phyloP scores from a whole-genome alignment of 1,140 invertebrate species.

The Polyergus mexicanus region DNA sequence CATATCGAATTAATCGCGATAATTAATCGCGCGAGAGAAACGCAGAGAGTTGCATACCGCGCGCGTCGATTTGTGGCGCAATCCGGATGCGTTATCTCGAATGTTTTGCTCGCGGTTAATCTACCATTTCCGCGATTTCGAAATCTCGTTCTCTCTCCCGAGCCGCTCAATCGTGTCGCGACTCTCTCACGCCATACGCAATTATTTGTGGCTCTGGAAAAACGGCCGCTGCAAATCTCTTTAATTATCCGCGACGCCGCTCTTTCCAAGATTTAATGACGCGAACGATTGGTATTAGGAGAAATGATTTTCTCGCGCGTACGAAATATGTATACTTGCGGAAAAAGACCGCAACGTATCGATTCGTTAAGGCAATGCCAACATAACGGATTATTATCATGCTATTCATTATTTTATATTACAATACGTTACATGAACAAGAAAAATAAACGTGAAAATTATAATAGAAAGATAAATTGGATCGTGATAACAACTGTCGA shows the following conservation, averaged over 20 bases:
- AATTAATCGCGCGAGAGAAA: constrained; percentile 42
- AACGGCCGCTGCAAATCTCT: constrained; percentile 70
- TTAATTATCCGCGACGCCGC: constrained; percentile 62
- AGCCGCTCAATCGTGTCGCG: constrained; percentile 45
- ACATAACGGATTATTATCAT: constrained; percentile 15
- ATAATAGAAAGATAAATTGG: not conserved
- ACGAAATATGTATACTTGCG: not conserved
- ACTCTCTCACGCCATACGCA: constrained; percentile 67
- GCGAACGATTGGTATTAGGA: not conserved
- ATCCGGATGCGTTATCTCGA: constrained; percentile 55
- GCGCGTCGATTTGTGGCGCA: not conserved
- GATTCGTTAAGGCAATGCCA: not conserved
- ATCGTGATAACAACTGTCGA: not conserved
- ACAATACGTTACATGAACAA: not conserved
- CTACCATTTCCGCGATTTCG: constrained; percentile 63
- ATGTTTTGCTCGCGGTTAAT: constrained; percentile 40
- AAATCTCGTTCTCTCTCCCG: constrained; percentile 54
- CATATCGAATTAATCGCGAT: not conserved
- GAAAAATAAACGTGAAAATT: constrained; percentile 5
- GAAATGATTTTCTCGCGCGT: constrained; percentile 22
- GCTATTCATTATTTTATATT: constrained; percentile 1
- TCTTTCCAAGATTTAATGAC: constrained; percentile 40
- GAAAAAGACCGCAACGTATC: constrained; percentile 10
- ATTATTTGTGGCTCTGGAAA: constrained; percentile 70
- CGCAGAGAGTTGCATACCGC: not conserved